Evolutionary conservation across 2,113 vertebrate genomes (phyloP), one percentile per base, ranked within the genome.

Genomic region (Rhineura floridana): DNA sequence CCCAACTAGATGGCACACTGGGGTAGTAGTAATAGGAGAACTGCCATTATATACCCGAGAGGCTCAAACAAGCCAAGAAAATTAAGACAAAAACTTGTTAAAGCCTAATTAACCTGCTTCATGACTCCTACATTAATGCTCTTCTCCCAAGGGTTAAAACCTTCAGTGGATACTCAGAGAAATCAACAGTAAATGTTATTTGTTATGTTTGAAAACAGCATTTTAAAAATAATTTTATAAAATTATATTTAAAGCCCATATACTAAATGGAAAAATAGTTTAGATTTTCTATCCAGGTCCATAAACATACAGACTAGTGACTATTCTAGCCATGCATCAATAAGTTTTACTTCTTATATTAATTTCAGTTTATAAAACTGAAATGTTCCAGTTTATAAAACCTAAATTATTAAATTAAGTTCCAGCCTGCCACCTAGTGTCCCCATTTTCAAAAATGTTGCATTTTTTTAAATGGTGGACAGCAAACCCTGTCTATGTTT

Each of bases 341-440:
- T 81, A n/a, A 85, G 83, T 33, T 90, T 94, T 87, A 23, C 6
- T 88, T 55, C 30, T 83, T 67, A 65, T n/a, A 87, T 90, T 42
- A 93, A 90, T 73, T 0, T 7, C n/a, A n/a, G n/a, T n/a, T n/a
- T n/a, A n/a, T n/a, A n/a, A n/a, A 88, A 87, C 67, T n/a, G n/a
- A n/a, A 69, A 81, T 86, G 90, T 85, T 91, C 44, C 84, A 91
- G 12, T 79, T 87, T 80, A 33, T 28, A 85, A 82, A 36, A 81
- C n/a, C 52, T 85, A 28, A 94, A 92, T 70, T 87, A 88, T 67
- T 59, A 81, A 28, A 15, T 75, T 89, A 78, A 92, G 90, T 90
- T 90, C 91, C 92, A 87, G 87, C 80, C 94, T 96, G 96, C 96
- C 96, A 95, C 94, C 96, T 97, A 96, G 94, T 93, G 96, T 94